Base-by-base conservation (phyloP, 2,888 invertebrate species). In the Acrobasis suavella region DNA sequence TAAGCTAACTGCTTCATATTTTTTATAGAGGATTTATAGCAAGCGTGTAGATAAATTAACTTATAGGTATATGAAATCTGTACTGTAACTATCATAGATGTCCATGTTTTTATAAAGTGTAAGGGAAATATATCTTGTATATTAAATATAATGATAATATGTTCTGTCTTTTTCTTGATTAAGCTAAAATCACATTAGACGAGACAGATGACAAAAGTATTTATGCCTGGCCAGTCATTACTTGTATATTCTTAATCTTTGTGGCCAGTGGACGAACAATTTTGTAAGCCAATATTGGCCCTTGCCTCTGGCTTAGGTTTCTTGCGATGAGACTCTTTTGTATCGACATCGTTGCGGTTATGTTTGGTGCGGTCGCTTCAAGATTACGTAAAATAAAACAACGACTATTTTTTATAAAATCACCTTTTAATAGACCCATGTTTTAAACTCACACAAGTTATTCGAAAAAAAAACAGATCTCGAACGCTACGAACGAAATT, bases 401-500 rank as follows among this genome's bases (percentile, higher is more conserved):
- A 32, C 9, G 54, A 50, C 17, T 12, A n/a, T n/a, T 70, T 60
- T 70, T 76, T 74, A 75, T 66, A 81, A 85, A 85, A 82, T 74
- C 80, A 81, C 74, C 68, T 77, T 85, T 83, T 83, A 82, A 75
- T 84, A 78, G 76, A 78, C 60, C 70, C 72, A 80, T 80, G 75
- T 71, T 42, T 56, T 79, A 76, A 80, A 76, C 69, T 77, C 77
- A 83, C 79, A 81, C 75, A 77, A 79, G 75, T 76, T 62, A 69
- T 65, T 55, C 14, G 42, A 42, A 56, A 17, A 12, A 60, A 59
- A 39, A 14, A 42, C 39, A 62, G 50, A 58, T 51, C 37, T 37
- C 62, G 39, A 60, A 66, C 67, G 66, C 67, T 70, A 63, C 60
- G 42, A 72, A 64, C 58, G 22, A 69, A 50, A 7, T 51, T 60